Evolutionary conservation across 1,140 invertebrate species (phyloP).

Genomic region (Cardiocondyla obscurior): DNA sequence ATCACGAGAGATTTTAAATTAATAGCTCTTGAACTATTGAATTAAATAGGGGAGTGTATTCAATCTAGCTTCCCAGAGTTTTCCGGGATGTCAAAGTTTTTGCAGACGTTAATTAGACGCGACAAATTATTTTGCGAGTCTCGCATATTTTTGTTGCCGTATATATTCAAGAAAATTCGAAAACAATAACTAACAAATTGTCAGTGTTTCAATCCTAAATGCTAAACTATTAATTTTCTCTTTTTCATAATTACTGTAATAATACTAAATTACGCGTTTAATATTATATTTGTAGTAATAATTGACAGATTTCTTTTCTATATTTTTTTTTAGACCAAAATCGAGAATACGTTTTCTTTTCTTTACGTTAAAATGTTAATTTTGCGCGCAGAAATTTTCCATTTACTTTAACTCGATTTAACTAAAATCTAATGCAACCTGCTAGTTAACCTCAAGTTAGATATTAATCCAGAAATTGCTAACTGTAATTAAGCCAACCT

Average conservation of each 20-base stretch:
- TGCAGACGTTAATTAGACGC: not conserved
- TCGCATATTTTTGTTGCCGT: not conserved
- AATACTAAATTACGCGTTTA: not conserved
- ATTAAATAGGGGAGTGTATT: not conserved
- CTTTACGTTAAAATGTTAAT: not conserved
- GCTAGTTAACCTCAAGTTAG: not conserved
- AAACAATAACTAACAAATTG: not conserved
- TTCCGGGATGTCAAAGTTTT: not conserved
- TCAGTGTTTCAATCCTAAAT: not conserved
- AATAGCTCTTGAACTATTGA: not conserved
- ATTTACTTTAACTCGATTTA: not conserved
- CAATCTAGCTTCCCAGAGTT: not conserved
- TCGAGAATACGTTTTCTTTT: not conserved
- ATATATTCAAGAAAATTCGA: not conserved
- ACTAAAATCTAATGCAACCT: not conserved
- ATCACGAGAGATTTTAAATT: not conserved
- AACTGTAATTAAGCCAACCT: conserved; percentile 24
- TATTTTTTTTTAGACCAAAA: not conserved
- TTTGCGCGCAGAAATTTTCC: not conserved
- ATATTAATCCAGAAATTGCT: conserved; percentile 32
- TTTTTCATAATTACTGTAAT: not conserved
- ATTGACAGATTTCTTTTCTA: not conserved
- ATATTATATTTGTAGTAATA: not conserved
- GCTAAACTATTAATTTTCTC: not conserved
- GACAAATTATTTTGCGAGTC: not conserved